These are phyloP conservation scores for Dreissena rostriformis DNA, from an alignment of 1,140 invertebrate genomes.

Conservation along the genomic window DNA sequence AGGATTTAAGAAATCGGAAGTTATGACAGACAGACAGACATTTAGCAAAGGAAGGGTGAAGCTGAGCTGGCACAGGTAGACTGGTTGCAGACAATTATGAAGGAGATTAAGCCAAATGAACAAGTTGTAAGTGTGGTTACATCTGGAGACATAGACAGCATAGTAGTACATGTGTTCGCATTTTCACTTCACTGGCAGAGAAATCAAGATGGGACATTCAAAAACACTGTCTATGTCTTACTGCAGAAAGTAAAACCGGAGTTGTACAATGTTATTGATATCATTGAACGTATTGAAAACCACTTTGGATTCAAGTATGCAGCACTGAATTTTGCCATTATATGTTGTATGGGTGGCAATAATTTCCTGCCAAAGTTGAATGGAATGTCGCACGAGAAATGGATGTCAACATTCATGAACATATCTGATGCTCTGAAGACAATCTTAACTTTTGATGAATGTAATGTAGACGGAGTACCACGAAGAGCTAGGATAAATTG, in stretches of 20 bases:
- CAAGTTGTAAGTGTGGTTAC: slow-evolving; percentile 39
- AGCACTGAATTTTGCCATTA: background rate
- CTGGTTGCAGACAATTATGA: slow-evolving; percentile 8
- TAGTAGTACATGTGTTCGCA: slow-evolving; percentile 50
- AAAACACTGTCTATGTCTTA: slow-evolving; percentile 39
- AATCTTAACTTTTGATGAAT: background rate
- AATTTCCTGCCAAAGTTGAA: background rate
- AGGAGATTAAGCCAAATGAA: background rate
- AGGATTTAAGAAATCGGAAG: background rate
- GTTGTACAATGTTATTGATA: background rate
- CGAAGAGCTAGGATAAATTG: background rate
- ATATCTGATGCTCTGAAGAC: background rate
- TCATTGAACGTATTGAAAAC: background rate
- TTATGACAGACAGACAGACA: background rate
- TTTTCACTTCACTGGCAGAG: slow-evolving; percentile 41
- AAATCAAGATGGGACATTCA: slow-evolving; percentile 19
- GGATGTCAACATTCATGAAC: background rate
- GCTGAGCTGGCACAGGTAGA: slow-evolving; percentile 43
- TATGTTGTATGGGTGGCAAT: slow-evolving; percentile 6
- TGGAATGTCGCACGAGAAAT: background rate
- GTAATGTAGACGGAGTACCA: background rate
- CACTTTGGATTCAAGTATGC: slow-evolving; percentile 11
- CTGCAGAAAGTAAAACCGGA: slow-evolving; percentile 43
- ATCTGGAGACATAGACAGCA: slow-evolving; percentile 53
- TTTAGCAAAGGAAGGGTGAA: slow-evolving; percentile 46